These are phyloP conservation scores for Platorchestia sp. DNA, from an alignment of 1,140 invertebrate species.

Conservation along the genomic window DNA sequence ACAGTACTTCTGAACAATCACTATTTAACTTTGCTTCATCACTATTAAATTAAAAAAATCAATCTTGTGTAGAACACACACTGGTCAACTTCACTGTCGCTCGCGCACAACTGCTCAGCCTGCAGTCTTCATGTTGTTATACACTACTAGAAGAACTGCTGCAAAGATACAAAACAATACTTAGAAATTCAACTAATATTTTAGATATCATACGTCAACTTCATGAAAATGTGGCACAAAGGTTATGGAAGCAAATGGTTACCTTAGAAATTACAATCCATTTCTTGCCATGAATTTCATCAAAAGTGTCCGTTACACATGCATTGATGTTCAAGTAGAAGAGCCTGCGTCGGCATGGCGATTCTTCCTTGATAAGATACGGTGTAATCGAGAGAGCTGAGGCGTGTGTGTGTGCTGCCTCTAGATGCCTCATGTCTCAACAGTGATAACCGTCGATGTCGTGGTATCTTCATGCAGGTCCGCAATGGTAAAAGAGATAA, in stretches of 20 bases:
- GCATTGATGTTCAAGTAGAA: not conserved
- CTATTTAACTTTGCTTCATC: no score
- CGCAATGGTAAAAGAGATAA: not conserved
- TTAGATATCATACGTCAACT: not conserved
- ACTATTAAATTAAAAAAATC: not conserved
- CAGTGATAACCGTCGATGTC: not conserved
- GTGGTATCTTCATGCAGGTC: not conserved
- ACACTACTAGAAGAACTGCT: not conserved
- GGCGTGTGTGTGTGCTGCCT: not conserved
- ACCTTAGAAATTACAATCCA: not conserved
- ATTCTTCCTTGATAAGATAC: not conserved
- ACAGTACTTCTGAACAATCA: no score
- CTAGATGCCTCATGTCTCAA: not conserved
- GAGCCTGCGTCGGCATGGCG: not conserved
- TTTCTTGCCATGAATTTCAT: not conserved
- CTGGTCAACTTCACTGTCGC: not conserved
- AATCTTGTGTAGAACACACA: not conserved
- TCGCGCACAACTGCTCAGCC: not conserved
- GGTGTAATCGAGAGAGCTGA: not conserved
- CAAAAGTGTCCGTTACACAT: not conserved
- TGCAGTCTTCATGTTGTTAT: not conserved
- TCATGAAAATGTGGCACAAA: not conserved
- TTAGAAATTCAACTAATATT: not conserved
- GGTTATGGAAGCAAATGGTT: not conserved
- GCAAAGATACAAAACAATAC: not conserved